A percentile compares a stretch with the other conserved stretches of the same genome.
Conservation (phyloP, 2,113 vertebrate species). For the Dissostichus mawsoni region DNA sequence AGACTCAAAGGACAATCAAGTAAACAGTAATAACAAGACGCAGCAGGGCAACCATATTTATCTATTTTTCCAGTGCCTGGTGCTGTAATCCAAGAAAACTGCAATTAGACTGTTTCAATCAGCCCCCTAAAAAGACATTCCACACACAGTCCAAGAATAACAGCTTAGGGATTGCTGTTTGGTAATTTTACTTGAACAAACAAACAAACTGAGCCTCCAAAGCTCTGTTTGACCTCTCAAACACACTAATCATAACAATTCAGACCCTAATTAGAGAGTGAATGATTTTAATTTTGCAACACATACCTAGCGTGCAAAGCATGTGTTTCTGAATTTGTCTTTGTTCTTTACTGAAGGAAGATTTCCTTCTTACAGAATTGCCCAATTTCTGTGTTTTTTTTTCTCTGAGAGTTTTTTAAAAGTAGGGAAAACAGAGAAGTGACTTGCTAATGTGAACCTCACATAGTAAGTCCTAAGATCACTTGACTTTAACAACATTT, state of each 20-base stretch:
- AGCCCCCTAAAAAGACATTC: background rate
- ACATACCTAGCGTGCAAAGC: background rate
- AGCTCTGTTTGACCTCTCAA: constrained; percentile 29
- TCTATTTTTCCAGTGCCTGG: background rate
- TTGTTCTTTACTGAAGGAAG: background rate
- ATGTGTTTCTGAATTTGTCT: background rate
- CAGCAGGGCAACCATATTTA: background rate
- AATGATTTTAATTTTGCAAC: constrained; percentile 18
- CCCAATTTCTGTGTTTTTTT: background rate
- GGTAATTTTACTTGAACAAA: background rate
- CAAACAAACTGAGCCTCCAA: constrained; percentile 19
- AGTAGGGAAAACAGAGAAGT: background rate
- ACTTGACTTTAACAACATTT: background rate
- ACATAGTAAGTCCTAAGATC: background rate
- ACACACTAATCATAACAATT: background rate
- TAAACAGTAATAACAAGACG: constrained; percentile 4
- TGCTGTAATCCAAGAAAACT: constrained; percentile 2
- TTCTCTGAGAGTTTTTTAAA: no score
- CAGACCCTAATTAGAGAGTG: background rate
- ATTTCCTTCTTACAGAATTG: background rate
- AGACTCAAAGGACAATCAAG: constrained; percentile 25
- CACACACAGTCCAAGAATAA: constrained; percentile 38
- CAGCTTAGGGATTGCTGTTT: background rate
- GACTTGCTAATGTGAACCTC: background rate
- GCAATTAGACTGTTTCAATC: background rate